Evolutionary conservation across 2,888 invertebrate species (phyloP).

Genomic region (Furcula furcula): DNA sequence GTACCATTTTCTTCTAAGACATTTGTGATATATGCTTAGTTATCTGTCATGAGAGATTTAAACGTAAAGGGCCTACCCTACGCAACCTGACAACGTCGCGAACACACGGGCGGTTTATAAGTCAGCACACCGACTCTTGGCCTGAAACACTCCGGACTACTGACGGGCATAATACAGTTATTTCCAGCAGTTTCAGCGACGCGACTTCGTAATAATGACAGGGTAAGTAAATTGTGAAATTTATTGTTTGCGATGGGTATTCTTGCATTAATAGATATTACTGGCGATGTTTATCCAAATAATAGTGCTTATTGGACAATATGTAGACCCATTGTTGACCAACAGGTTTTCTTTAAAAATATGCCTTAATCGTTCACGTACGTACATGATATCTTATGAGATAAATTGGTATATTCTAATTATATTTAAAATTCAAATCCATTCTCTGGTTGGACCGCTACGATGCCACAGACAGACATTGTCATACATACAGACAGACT

Average conservation of each 20-base stretch:
- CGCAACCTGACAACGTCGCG: slow-evolving; percentile 72
- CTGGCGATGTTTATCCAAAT: no score
- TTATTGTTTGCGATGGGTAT: slow-evolving; percentile 36
- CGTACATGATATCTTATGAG: no score
- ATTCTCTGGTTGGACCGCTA: no score
- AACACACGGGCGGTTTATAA: slow-evolving; percentile 39
- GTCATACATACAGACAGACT: no score
- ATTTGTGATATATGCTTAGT: slow-evolving; percentile 76
- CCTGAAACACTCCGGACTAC: slow-evolving; percentile 78
- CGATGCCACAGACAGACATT: no score
- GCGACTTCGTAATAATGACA: slow-evolving; percentile 26
- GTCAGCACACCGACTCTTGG: slow-evolving; percentile 77
- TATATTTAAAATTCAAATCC: no score
- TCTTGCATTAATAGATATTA: slow-evolving; percentile 14
- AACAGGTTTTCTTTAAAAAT: no score
- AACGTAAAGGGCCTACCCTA: slow-evolving; percentile 68
- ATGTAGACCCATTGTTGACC: no score
- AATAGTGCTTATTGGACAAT: no score
- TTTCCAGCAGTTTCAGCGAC: slow-evolving; percentile 60
- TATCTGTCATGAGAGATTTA: slow-evolving; percentile 79
- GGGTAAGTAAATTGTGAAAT: slow-evolving; percentile 59
- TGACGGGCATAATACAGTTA: slow-evolving; percentile 80
- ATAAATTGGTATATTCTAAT: no score
- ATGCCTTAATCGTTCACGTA: no score
- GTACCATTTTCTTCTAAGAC: slow-evolving; percentile 36